A percentile compares a stretch with the other conserved stretches of the same genome.
Evolutionary conservation across 2,797 vertebrate genomes (phyloP).

Genomic region (Hipposideros larvatus): DNA sequence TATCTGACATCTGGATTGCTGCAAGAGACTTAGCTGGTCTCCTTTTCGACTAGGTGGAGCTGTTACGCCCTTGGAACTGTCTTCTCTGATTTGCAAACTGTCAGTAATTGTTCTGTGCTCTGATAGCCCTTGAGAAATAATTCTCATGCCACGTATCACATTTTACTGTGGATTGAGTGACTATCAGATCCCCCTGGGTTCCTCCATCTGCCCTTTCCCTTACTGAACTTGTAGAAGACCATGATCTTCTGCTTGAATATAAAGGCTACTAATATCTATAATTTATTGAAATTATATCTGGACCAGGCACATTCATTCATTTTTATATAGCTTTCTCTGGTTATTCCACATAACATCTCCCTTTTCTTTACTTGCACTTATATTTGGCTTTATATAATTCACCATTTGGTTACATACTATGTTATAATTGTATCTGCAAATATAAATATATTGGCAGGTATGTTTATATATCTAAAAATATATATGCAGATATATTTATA

Average conservation of each 20-base stretch:
- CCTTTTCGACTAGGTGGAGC: background rate
- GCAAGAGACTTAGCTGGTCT: background rate
- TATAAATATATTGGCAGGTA: background rate
- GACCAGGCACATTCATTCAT: background rate
- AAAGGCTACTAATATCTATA: background rate
- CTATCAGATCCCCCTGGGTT: background rate
- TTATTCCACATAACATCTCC: background rate
- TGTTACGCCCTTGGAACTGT: background rate
- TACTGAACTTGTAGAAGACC: constrained; percentile 9
- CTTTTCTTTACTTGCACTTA: constrained; percentile 36
- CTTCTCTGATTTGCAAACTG: constrained; percentile 31
- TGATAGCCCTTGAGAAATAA: background rate
- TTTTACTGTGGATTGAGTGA: background rate
- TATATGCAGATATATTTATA: background rate
- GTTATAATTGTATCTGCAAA: background rate
- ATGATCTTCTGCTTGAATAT: background rate
- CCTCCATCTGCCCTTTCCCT: background rate
- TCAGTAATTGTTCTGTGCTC: background rate
- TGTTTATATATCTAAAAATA: background rate
- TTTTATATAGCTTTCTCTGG: constrained; percentile 5
- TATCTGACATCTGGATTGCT: background rate
- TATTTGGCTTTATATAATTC: constrained; percentile 14
- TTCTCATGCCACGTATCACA: background rate
- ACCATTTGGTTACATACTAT: constrained; percentile 4
- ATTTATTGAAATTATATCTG: background rate